Percentiles rank a stretch among this genome's conserved stretches.
Evolutionary conservation across 1,140 invertebrate species (phyloP).

Genomic region (Lepidostoma basale): DNA sequence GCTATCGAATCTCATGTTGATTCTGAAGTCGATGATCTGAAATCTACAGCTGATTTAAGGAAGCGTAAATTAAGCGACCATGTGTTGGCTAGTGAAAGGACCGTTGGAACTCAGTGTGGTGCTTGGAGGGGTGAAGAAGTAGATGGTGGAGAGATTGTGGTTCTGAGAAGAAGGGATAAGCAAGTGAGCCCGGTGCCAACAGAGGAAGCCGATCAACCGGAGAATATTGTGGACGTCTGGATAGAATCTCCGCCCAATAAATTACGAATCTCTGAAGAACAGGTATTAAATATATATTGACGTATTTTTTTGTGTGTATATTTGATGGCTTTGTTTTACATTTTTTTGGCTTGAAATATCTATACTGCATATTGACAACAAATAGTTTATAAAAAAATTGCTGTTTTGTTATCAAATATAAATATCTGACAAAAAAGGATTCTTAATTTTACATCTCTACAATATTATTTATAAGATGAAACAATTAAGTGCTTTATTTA

Average conservation of each 20-base stretch:
- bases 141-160: slow-evolving; percentile 56
- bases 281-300: slow-evolving; percentile 49
- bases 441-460: no score
- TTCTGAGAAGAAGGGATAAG: slow-evolving; percentile 51
- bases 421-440: no score
- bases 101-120: slow-evolving; percentile 60
- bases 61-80: slow-evolving; percentile 18
- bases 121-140: slow-evolving; percentile 58
- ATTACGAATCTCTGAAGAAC: slow-evolving; percentile 43
- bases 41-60: not conserved
- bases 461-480: no score
- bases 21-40: not conserved
- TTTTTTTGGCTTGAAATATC: no score
- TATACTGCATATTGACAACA: no score
- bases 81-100: slow-evolving; percentile 45
- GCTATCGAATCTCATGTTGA: not conserved
- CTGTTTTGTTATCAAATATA: no score
- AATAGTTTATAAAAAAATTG: no score
- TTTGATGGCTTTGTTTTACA: not conserved
- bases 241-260: slow-evolving; percentile 46
- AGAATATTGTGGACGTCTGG: slow-evolving; percentile 60
- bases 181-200: slow-evolving; percentile 55
- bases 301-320: not conserved
- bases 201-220: slow-evolving; percentile 52
- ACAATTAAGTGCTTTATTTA: no score